Evolutionary conservation across 2,888 invertebrate genomes (phyloP).

Genomic region (Schizotus pectinicornis): DNA sequence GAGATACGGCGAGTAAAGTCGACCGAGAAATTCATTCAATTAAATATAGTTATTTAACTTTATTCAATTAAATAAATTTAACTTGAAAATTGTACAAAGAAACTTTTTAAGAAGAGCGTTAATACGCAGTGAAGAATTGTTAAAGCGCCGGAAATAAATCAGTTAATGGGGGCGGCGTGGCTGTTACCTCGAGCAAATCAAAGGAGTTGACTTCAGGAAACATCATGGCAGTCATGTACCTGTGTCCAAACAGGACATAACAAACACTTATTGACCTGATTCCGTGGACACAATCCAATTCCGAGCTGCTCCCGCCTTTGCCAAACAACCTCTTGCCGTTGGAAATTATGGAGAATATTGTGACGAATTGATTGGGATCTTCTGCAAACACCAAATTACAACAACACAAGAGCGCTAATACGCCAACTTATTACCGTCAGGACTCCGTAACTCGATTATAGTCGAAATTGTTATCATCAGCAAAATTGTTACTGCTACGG

Average conservation of each 20-base stretch:
- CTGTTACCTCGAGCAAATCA: constrained; percentile 35
- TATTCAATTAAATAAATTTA: constrained; percentile 19
- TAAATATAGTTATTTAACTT: constrained; percentile 11
- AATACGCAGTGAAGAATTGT: neutral
- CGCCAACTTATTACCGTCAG: neutral
- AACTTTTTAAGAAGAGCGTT: constrained; percentile 3
- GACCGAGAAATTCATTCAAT: neutral
- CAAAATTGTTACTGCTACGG: no score
- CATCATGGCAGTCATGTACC: constrained; percentile 45
- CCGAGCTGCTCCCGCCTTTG: constrained; percentile 21
- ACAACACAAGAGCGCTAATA: neutral
- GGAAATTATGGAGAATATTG: constrained; percentile 24
- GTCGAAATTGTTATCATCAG: no score
- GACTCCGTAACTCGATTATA: constrained; percentile 10
- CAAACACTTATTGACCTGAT: constrained; percentile 59
- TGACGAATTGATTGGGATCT: constrained; percentile 10
- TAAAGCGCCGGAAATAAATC: constrained; percentile 1
- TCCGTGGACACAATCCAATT: constrained; percentile 59
- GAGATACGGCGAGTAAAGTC: no score
- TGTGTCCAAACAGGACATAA: constrained; percentile 60
- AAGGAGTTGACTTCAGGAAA: constrained; percentile 39
- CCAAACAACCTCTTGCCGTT: constrained; percentile 37
- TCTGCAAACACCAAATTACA: constrained; percentile 22
- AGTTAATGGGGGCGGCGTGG: neutral
- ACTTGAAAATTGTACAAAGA: neutral